These are phyloP conservation scores for Hesperophylax magnus DNA, from an alignment of 1,140 invertebrate species.

Conservation along the genomic window DNA sequence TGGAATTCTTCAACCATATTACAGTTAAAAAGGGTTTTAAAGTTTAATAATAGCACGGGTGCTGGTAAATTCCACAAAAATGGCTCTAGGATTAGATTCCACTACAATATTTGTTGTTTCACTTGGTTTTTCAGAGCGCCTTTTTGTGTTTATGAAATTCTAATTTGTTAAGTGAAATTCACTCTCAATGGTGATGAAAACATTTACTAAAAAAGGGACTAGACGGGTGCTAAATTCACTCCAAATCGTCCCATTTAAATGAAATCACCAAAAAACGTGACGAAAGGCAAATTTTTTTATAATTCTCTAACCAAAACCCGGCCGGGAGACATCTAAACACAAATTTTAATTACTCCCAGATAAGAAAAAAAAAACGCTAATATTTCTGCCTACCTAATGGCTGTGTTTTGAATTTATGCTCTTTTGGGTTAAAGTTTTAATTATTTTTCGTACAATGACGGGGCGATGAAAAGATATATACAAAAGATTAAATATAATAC, in stretches of 20 bases:
- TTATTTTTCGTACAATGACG: conserved; percentile 30
- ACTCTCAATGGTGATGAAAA: no score
- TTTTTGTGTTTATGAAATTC: no score
- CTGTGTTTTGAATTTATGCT: conserved; percentile 17
- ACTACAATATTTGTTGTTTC: no score
- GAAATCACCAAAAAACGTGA: background rate
- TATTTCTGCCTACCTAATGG: conserved; percentile 16
- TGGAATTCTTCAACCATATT: no score
- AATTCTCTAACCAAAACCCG: background rate
- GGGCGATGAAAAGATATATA: conserved; percentile 28
- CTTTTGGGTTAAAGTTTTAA: conserved; percentile 37
- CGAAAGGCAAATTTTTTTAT: background rate
- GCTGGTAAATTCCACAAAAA: no score
- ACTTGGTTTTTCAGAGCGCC: no score
- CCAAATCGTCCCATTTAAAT: background rate
- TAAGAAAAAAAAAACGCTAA: conserved; percentile 11
- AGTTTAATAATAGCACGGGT: no score
- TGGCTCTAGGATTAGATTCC: no score
- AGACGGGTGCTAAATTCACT: no score
- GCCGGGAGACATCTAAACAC: conserved; percentile 8
- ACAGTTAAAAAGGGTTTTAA: no score
- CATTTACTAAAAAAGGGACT: no score
- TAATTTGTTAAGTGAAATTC: no score
- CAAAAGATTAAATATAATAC: conserved; percentile 28
- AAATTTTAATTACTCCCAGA: conserved; percentile 28